Base-by-base conservation (phyloP, 1,140 invertebrate species). In the Hermatobates lingyangjiaoensis region DNA sequence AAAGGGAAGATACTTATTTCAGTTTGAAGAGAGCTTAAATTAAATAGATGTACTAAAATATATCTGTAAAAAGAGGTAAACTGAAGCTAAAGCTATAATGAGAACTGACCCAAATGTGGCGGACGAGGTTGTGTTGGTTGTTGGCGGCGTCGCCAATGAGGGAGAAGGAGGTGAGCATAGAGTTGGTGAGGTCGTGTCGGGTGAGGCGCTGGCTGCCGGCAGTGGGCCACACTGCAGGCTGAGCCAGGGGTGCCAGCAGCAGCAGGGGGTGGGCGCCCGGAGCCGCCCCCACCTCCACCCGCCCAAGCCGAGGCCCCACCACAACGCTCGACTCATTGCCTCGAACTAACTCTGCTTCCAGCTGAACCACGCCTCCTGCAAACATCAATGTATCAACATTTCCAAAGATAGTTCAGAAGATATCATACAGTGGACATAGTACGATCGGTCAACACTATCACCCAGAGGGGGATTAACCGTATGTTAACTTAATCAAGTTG, bases 221-320 rank as follows among this genome's bases (percentile, higher is more conserved):
- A 73, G 87, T 83, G 10, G 82, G 83, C 34, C 91, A 70, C 77
- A 93, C 87, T 69, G 91, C 87, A 14, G 88, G 83, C 68, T 92
- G 89, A 1, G 92, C 84, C 1, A 87, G 86, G 57, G 93, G 69
- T 2, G 85, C 79, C 1, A 86, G 81, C 68, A 91, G 83, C 26
- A 93, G 68, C 2, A 92, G 65, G 0, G 87, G 87, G 69, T 93
- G 88, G 38, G 85, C 77, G 1, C 40, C 86, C 77, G 1, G 84
- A 81, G 7, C 77, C 2, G 83, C 50, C 2, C 50, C 42, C 20
- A 55, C 27, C 30, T 55, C 54, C 70, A 56, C n/a, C 79, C 80
- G 15, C 76, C 75, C 63, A 77, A 79, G 1, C 80, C 75, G 3
- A 80, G 72, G 50, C 72, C 73, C 21, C 83, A 70, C 18, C 76